These are phyloP conservation scores for Crenuchus spilurus DNA, from an alignment of 2,797 vertebrate genomes.

Conservation along the genomic window DNA sequence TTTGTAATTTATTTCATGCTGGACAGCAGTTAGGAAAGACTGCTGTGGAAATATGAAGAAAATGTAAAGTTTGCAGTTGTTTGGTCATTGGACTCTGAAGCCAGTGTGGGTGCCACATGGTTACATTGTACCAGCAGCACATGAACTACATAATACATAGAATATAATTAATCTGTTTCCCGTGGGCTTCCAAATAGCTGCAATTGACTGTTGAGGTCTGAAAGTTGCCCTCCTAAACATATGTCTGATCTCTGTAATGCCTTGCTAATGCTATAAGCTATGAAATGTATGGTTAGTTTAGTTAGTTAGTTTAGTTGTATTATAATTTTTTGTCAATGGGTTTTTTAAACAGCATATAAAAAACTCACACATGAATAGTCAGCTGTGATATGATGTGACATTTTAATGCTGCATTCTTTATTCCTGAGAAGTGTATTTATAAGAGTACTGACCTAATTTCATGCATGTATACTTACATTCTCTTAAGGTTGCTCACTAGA, in stretches of 20 bases:
- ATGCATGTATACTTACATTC: too few relatives aligned
- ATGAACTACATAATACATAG: background rate
- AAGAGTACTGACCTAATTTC: too few relatives aligned
- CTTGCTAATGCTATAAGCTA: background rate
- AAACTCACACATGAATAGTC: background rate
- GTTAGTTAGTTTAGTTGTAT: too few relatives aligned
- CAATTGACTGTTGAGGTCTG: background rate
- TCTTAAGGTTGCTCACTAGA: background rate
- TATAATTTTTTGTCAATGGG: too few relatives aligned
- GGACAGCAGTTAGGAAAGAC: background rate
- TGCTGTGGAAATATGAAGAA: background rate
- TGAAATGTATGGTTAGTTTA: too few relatives aligned
- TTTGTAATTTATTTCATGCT: background rate
- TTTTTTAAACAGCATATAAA: background rate
- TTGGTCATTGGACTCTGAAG: background rate
- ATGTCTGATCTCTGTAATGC: constrained; percentile 1
- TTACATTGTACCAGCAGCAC: too few relatives aligned
- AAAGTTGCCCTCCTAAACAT: background rate
- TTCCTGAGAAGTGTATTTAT: background rate
- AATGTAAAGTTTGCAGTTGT: background rate
- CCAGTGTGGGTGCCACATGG: background rate
- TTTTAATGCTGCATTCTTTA: background rate
- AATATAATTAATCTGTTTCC: constrained; percentile 6
- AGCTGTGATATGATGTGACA: background rate
- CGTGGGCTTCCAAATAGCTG: background rate